Conservation (phyloP, 53 echinoderm and acorn worm genomes). For the Hippasteria phrygiana region DNA sequence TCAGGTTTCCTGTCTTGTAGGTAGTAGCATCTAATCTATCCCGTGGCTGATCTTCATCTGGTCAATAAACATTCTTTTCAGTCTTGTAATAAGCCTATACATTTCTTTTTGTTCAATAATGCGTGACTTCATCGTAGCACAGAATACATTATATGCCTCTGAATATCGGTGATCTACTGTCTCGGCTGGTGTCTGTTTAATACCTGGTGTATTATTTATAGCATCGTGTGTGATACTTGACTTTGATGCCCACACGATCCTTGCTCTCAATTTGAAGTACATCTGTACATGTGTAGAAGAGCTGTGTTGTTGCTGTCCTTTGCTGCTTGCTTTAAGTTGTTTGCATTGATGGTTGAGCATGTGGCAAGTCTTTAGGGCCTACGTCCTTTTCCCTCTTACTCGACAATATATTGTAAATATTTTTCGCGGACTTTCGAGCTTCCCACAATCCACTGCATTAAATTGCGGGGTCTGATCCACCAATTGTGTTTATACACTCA, state of each 20-base stretch:
- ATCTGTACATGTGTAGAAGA: no score
- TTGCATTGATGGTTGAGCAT: constrained; percentile 44
- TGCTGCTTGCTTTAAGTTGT: constrained; percentile 31
- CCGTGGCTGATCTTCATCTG: constrained; percentile 17
- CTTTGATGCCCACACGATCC: constrained; percentile 70
- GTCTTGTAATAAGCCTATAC: background rate
- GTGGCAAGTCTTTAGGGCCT: background rate
- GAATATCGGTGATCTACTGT: background rate
- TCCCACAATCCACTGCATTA: no score
- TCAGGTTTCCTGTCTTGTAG: constrained; percentile 44
- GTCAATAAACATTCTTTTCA: background rate
- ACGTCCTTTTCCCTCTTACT: constrained; percentile 34
- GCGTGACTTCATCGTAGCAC: background rate
- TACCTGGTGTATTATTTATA: constrained; percentile 41
- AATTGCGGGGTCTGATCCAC: no score
- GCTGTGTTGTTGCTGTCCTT: constrained; percentile 21
- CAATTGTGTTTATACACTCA: no score
- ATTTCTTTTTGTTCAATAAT: background rate
- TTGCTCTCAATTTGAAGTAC: constrained; percentile 51
- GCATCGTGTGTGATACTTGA: constrained; percentile 55
- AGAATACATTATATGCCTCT: constrained; percentile 6
- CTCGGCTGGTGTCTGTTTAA: background rate
- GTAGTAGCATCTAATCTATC: constrained; percentile 28
- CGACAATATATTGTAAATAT: background rate
- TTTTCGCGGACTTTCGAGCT: no score